phyloP scores from a whole-genome alignment of 2,888 invertebrate species.

The Nycteola revayana region DNA sequence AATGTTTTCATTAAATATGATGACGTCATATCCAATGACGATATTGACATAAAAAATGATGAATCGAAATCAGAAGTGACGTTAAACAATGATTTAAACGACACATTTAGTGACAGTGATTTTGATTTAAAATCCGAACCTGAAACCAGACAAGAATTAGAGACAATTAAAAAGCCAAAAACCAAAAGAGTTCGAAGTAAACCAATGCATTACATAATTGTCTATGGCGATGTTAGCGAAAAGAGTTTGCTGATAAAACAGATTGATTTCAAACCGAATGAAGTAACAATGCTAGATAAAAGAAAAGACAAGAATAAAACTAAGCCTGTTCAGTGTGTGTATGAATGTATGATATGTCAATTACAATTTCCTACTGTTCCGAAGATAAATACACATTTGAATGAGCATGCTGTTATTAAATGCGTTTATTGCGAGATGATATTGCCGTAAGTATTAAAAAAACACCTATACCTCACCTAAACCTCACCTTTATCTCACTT shows the following conservation, averaged over 20 bases:
- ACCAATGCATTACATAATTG: constrained; percentile 12
- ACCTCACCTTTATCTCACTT: too few species aligned
- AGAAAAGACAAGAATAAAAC: constrained; percentile 19
- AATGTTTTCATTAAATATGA: too few species aligned
- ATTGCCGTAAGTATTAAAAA: constrained; percentile 21
- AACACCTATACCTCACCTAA: too few species aligned
- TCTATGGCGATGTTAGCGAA: constrained; percentile 13
- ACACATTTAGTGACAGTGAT: too few species aligned
- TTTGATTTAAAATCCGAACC: too few species aligned
- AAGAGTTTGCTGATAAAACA: constrained; percentile 17
- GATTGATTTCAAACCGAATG: constrained; percentile 8
- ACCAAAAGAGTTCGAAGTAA: constrained; percentile 6
- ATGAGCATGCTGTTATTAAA: constrained; percentile 9
- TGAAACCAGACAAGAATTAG: too few species aligned
- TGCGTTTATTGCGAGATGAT: constrained; percentile 12
- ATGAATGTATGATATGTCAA: constrained; percentile 17
- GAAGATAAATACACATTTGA: constrained; percentile 18
- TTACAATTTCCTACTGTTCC: constrained; percentile 12
- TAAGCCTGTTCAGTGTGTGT: constrained; percentile 7
- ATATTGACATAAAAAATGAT: too few species aligned
- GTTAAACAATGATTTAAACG: too few species aligned
- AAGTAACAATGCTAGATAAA: constrained; percentile 8
- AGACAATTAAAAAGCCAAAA: neutral
- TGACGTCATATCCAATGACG: too few species aligned
- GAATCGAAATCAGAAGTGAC: too few species aligned